Conservation (phyloP, 2,113 vertebrate species). For the Myiagra hebetior region DNA sequence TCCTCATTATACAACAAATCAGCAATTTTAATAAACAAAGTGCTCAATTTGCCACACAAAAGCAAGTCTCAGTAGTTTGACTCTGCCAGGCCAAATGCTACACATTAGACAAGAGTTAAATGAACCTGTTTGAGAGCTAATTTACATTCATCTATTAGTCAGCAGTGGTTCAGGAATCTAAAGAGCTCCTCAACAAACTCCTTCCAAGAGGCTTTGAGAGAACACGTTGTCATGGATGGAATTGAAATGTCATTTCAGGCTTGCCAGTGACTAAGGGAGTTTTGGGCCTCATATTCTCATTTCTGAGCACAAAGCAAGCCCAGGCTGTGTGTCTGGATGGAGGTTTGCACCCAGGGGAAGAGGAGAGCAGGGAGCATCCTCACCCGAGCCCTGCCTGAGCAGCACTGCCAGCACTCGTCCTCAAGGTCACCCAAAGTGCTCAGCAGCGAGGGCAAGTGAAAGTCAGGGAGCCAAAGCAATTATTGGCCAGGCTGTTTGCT, state of each 20-base stretch:
- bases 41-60: slow-evolving; percentile 8
- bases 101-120: slow-evolving; percentile 11
- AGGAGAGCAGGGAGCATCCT: neutral
- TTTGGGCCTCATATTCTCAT: neutral
- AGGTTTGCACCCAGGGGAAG: neutral
- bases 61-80: neutral
- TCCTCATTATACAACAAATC: neutral
- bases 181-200: neutral
- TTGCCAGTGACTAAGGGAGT: neutral
- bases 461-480: neutral
- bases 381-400: neutral
- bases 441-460: neutral
- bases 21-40: slow-evolving; percentile 26
- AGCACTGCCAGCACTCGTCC: neutral
- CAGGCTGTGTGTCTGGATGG: rapidly evolving
- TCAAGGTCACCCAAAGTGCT: neutral
- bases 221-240: neutral
- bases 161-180: neutral
- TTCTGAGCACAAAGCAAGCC: neutral
- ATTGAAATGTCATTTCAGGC: neutral
- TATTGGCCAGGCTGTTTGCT: neutral
- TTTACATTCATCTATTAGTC: neutral
- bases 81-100: slow-evolving; percentile 26
- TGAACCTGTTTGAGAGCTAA: neutral
- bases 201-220: neutral